These are phyloP conservation scores for Artibeus jamaicensis DNA, from an alignment of 2,797 vertebrate species.

Conservation along the genomic window DNA sequence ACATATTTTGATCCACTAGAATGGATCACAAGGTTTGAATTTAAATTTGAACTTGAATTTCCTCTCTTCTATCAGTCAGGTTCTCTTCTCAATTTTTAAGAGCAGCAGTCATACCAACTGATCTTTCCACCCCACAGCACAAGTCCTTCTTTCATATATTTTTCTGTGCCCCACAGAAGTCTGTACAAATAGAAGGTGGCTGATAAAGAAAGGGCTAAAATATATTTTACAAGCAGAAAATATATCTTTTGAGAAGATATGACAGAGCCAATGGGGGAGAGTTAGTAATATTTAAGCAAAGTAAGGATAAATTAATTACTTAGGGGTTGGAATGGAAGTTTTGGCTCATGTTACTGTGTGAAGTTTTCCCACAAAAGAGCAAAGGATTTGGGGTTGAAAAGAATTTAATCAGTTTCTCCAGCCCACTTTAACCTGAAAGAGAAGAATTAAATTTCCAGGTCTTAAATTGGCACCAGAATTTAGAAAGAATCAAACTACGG, in stretches of 20 bases:
- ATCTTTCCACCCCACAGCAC: not conserved
- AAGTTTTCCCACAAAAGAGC: not conserved
- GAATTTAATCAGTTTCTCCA: conserved; percentile 42
- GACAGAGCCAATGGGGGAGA: not conserved
- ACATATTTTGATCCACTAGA: not conserved
- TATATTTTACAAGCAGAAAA: not conserved
- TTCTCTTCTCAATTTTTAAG: not conserved
- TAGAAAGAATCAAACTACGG: not conserved
- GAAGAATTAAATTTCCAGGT: conserved; percentile 13
- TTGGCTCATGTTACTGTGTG: not conserved
- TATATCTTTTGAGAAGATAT: not conserved
- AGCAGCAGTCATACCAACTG: not conserved
- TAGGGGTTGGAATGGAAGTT: not conserved
- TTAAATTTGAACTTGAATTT: conserved; percentile 25
- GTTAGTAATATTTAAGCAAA: not conserved
- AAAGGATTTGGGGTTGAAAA: not conserved
- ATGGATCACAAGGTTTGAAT: not conserved
- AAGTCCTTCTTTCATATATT: not conserved
- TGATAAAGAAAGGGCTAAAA: not conserved
- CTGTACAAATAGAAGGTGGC: not conserved
- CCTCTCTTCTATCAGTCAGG: not conserved
- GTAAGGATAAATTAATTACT: not conserved
- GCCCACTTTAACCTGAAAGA: conserved; percentile 44
- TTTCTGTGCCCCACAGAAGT: not conserved
- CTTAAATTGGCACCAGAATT: not conserved